Percentiles rank a stretch among this genome's conserved stretches.
These are phyloP conservation scores for Aphidius colemani DNA, from an alignment of 2,888 invertebrate genomes.

Conservation along the genomic window DNA sequence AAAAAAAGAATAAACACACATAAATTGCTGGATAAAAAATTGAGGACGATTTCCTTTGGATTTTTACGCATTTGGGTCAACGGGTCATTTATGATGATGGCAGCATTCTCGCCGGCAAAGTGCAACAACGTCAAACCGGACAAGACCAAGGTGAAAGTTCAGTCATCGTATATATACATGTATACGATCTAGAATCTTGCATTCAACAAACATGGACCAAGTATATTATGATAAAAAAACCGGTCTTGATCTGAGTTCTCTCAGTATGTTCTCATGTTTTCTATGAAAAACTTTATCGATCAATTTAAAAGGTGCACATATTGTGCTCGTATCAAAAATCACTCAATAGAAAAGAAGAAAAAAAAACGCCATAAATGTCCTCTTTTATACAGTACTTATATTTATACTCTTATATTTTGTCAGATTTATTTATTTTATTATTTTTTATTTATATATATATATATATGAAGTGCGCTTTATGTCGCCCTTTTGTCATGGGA, in stretches of 20 bases:
- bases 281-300: not conserved
- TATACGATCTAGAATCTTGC: no score
- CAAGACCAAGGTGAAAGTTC: constrained; percentile 28
- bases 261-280: not conserved
- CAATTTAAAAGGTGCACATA: no score
- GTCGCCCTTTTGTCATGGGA: no score
- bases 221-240: not conserved
- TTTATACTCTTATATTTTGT: no score
- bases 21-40: constrained; percentile 4
- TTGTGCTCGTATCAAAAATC: no score
- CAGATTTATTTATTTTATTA: no score
- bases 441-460: no score
- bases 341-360: no score
- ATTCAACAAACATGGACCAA: no score
- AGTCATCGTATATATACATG: constrained; percentile 6
- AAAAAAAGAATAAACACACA: not conserved
- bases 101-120: constrained; percentile 11
- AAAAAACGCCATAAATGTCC: no score
- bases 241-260: constrained; percentile 1
- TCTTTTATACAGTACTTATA: no score
- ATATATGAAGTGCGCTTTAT: no score
- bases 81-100: constrained; percentile 18
- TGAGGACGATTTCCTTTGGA: constrained; percentile 18
- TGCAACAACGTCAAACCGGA: constrained; percentile 12
- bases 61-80: constrained; percentile 24